Base-by-base conservation (phyloP, 2,797 vertebrate species). In the Peromyscus melanophrys region DNA sequence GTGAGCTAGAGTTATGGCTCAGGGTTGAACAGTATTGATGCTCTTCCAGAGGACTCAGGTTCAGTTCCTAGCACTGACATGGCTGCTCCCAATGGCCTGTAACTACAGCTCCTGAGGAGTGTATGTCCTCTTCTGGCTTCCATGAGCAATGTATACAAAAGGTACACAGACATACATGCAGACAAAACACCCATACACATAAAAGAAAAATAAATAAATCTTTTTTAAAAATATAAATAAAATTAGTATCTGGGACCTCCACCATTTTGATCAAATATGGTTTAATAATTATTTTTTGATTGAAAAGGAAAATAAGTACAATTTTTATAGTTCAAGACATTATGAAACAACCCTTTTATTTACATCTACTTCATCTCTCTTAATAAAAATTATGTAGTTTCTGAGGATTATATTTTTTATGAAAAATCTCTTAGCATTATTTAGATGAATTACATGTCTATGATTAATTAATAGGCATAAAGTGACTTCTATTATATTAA, bases 281-380 rank as follows among this genome's bases (percentile, higher is more conserved):
- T 46, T 87, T 92, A 57, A n/a, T 90, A 61, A 43, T 37, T 4
- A 43, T 37, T 4, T 57, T 92, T 78, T 40, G 19, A 46, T 94
- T 95, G 16, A 80, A 65, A 75, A 84, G 87, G 19, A 83, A 95
- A 95, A 52, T 23, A 89, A 96, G 57, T 93, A 67, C 76, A 57
- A 86, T 37, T 40, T 86, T 95, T 86, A 34, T 90, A 25, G 93
- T 78, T 65, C 23, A 57, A n/a, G 23, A 19, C 17, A 81, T 85
- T 85, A 65, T 90, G 57, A 78, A 90, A 71, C 81, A 89, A 69
- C 12, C 7, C 23, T 83, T 80, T 67, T 76, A 84, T 57, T 49
- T 95, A 71, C 85, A 94, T 10, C 34, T 29, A 5, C 0, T 84
- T 88, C 69, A 67, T 31, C 37, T 88, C 25, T 90, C 21, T 57